Conservation (phyloP, 2,113 vertebrate species). For the Vulpes vulpes region DNA sequence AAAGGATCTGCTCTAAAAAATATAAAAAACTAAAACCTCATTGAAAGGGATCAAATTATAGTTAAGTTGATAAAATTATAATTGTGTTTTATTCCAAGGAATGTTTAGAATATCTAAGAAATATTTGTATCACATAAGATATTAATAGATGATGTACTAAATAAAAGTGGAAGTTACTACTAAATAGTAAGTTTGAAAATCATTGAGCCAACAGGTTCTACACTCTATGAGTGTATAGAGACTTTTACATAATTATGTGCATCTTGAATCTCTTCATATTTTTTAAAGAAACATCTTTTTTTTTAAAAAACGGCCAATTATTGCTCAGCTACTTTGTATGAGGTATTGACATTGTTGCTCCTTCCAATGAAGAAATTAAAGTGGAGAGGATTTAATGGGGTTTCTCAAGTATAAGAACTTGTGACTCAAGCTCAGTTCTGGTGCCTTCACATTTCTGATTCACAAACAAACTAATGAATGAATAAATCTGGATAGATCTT, state of each 20-base stretch:
- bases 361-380: background rate
- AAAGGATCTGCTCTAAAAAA: background rate
- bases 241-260: background rate
- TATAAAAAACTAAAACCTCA: background rate
- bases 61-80: slow-evolving; percentile 24
- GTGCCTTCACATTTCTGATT: background rate
- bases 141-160: background rate
- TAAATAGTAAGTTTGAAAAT: background rate
- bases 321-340: background rate
- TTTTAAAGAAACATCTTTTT: background rate
- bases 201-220: background rate
- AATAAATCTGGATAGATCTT: background rate
- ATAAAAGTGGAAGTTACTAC: background rate
- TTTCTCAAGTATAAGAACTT: background rate
- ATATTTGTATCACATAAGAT: background rate
- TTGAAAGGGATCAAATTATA: background rate
- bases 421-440: background rate
- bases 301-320: background rate
- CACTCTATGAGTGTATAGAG: background rate
- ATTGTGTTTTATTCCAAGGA: background rate
- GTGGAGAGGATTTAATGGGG: background rate
- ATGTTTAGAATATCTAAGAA: background rate
- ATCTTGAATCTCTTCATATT: background rate
- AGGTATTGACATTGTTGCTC: background rate
- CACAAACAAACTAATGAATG: background rate